phyloP scores from a whole-genome alignment of 1,140 invertebrate genomes.

The Pararge aegeria region DNA sequence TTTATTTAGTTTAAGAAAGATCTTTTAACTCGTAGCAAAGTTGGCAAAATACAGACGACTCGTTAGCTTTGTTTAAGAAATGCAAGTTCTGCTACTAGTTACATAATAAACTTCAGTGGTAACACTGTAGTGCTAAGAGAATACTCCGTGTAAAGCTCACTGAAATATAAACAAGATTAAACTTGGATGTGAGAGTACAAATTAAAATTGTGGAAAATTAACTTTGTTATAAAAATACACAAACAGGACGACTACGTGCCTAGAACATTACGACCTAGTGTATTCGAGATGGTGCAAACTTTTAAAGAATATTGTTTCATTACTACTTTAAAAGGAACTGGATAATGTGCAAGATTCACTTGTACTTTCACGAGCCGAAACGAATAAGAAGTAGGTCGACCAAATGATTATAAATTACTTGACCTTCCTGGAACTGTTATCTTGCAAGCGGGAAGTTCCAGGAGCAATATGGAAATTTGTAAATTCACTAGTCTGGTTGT shows the following conservation, averaged over 20 bases:
- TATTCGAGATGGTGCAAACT: slow-evolving; percentile 2
- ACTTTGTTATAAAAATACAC: not conserved
- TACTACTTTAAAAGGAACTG: no score
- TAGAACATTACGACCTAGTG: no score
- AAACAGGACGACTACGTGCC: no score
- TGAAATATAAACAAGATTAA: slow-evolving; percentile 8
- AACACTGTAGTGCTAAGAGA: slow-evolving; percentile 8
- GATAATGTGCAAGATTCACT: no score
- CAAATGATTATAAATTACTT: no score
- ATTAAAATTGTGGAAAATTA: slow-evolving; percentile 1
- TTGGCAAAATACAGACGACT: slow-evolving; percentile 11
- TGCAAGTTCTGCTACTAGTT: slow-evolving; percentile 17
- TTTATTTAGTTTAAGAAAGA: not conserved
- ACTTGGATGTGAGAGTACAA: not conserved
- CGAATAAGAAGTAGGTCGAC: no score
- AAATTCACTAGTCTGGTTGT: no score
- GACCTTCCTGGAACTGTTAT: no score
- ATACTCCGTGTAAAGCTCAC: slow-evolving; percentile 10
- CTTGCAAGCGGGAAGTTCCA: no score
- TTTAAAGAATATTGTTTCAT: no score
- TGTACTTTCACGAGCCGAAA: no score
- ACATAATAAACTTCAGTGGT: slow-evolving; percentile 19
- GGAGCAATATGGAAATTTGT: no score
- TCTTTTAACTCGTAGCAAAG: not conserved
- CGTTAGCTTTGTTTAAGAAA: slow-evolving; percentile 25